A percentile compares a stretch with the other conserved stretches of the same genome.
Evolutionary conservation across 2,888 invertebrate species (phyloP).

Genomic region (Miltochrista miniata): DNA sequence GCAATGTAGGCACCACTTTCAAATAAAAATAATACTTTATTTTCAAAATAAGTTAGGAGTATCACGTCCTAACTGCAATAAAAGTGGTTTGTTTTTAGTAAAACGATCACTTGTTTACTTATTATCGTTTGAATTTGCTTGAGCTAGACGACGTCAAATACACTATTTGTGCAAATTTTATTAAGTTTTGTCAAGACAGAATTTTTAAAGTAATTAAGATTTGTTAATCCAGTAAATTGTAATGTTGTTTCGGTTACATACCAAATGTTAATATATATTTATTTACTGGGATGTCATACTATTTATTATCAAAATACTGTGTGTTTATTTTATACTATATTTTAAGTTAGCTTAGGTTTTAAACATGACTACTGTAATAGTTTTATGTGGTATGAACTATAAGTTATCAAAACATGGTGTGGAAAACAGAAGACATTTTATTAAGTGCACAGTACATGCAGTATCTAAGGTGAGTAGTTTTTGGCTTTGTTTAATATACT

Average conservation of each 20-base stretch:
- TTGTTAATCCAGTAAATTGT: constrained; percentile 5
- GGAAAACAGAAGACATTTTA: constrained; percentile 7
- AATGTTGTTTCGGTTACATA: neutral
- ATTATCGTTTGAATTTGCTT: constrained; percentile 29
- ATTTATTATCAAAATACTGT: neutral
- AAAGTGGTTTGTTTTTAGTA: constrained; percentile 53
- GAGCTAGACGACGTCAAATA: constrained; percentile 23
- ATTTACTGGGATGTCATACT: neutral
- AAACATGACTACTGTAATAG: constrained; percentile 21
- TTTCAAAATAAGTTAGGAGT: constrained; percentile 53
- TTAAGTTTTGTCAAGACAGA: constrained; percentile 61
- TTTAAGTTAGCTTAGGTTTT: constrained; percentile 1
- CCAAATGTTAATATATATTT: neutral
- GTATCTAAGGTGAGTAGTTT: constrained; percentile 24
- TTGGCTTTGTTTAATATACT: neutral
- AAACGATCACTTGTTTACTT: constrained; percentile 51
- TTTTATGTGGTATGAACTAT: constrained; percentile 32
- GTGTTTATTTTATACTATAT: neutral
- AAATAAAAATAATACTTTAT: constrained; percentile 36
- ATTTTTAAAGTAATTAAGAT: constrained; percentile 29
- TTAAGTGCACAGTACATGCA: neutral
- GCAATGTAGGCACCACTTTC: constrained; percentile 68
- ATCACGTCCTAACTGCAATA: constrained; percentile 42
- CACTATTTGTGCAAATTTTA: constrained; percentile 24
- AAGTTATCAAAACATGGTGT: constrained; percentile 18